A percentile compares a stretch with the other conserved stretches of the same genome.
phyloP scores from a whole-genome alignment of 2,113 vertebrate genomes.

The Pseudorhombus dupliciocellatus region DNA sequence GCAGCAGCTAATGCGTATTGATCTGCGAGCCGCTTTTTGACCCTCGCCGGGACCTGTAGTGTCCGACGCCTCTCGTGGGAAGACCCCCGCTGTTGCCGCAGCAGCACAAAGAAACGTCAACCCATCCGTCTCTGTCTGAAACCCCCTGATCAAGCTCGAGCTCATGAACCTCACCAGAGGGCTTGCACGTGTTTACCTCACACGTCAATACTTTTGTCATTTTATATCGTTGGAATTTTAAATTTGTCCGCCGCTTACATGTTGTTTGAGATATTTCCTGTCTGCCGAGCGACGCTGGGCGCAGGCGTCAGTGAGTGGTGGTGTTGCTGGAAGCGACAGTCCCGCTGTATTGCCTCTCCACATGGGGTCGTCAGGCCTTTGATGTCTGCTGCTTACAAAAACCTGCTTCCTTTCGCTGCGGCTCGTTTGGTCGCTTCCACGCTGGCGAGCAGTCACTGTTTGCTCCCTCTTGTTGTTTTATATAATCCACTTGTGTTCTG shows the following conservation, averaged over 20 bases:
- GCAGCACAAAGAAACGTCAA: slow-evolving; percentile 28
- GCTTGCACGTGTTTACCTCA: slow-evolving; percentile 14
- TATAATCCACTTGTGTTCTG: slow-evolving; percentile 34
- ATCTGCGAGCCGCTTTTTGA: slow-evolving; percentile 60
- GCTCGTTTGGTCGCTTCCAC: slow-evolving; percentile 3
- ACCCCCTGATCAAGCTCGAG: slow-evolving; percentile 39
- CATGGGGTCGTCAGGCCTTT: slow-evolving; percentile 44
- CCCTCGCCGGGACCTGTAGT: slow-evolving; percentile 59
- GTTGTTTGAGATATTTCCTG: background rate
- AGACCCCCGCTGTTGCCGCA: slow-evolving; percentile 50
- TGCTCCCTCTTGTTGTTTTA: background rate
- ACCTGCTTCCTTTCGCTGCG: slow-evolving; percentile 4
- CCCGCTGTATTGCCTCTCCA: slow-evolving; percentile 22
- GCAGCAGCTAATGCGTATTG: slow-evolving; percentile 75
- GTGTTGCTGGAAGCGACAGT: slow-evolving; percentile 9
- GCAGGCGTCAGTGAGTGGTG: background rate
- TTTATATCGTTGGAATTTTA: slow-evolving; percentile 11
- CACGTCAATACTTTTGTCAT: slow-evolving; percentile 15
- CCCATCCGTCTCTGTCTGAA: slow-evolving; percentile 66
- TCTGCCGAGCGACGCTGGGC: slow-evolving; percentile 7
- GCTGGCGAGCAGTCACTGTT: background rate
- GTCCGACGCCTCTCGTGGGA: slow-evolving; percentile 55
- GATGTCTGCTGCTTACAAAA: slow-evolving; percentile 41
- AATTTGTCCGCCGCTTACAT: slow-evolving; percentile 9
- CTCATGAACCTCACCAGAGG: slow-evolving; percentile 26